These are phyloP conservation scores for Phytoseiulus persimilis DNA, from an alignment of 2,888 invertebrate genomes.

Conservation along the genomic window DNA sequence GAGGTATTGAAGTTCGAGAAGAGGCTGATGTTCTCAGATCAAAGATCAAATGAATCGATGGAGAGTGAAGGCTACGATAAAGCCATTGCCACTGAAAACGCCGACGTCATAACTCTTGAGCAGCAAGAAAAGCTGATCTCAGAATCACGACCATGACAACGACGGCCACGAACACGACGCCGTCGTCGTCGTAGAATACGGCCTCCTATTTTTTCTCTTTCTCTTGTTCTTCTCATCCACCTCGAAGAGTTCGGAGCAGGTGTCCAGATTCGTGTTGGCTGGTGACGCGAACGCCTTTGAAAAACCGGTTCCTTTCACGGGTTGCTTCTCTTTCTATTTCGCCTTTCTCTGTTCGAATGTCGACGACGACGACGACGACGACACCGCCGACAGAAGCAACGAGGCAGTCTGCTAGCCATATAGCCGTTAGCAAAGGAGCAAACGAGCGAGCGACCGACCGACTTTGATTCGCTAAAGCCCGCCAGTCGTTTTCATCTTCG, in stretches of 20 bases:
- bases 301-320: neutral
- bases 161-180: neutral
- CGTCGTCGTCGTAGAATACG: neutral
- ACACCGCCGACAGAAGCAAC: neutral
- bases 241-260: neutral
- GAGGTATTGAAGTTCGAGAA: neutral
- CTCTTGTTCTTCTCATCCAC: neutral
- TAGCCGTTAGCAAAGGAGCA: neutral
- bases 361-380: neutral
- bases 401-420: neutral
- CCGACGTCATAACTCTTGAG: neutral
- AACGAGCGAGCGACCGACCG: neutral
- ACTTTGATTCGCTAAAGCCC: neutral
- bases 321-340: neutral
- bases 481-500: neutral
- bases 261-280: neutral
- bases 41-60: neutral
- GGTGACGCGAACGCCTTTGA: neutral
- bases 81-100: neutral
- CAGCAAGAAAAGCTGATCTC: neutral
- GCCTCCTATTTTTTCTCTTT: neutral
- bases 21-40: neutral
- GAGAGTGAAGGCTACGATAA: neutral
- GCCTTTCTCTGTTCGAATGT: neutral
- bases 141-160: slow-evolving; percentile 5